Base-by-base conservation (phyloP, 2,888 invertebrate species). In the Melangyna quadrimaculata region DNA sequence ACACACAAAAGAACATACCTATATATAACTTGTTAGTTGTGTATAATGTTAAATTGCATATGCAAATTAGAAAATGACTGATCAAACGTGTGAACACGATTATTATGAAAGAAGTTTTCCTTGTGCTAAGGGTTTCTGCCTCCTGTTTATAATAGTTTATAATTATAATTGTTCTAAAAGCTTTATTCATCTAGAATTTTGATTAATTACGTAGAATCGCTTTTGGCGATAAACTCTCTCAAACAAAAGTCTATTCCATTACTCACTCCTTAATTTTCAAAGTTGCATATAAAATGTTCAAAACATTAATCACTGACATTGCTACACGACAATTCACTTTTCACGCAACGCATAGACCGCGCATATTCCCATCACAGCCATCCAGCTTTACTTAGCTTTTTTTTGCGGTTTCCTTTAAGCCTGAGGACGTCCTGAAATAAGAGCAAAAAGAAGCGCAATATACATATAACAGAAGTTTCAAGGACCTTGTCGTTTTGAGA, bases 241-340 rank as follows among this genome's bases (percentile, higher is more conserved):
- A 27, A 40, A 51, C 40, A 12, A 43, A 53, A 59, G 45, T 61
- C 61, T 37, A 63, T 63, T 24, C 45, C 65, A 65, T 65, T 65
- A 65, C 65, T 63, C 63, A 63, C 27, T 45, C 65, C 45, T 22
- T 29, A 29, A 19, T 55, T 40, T 61, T 8, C 0, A 78, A 59
- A 53, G 45, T 77, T 53, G 53, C 82, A 51, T 77, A 77, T 69
- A n/a, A n/a, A n/a, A n/a, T 61, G 22, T 19, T 19, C 63, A 19
- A 19, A 81, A 73, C 86, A 86, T 86, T 86, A 86, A 86, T 86
- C 86, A 86, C 80, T 86, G 81, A 86, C 86, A 86, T 81, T 51
- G 86, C 81, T 80, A 86, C 81, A 86, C 86, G 81, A 78, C 81
- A 81, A 86, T 86, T 86, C 78, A 81, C 86, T 86, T 67, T 81